Base-by-base conservation (phyloP, 2,888 invertebrate genomes). In the Mythimna loreyi region DNA sequence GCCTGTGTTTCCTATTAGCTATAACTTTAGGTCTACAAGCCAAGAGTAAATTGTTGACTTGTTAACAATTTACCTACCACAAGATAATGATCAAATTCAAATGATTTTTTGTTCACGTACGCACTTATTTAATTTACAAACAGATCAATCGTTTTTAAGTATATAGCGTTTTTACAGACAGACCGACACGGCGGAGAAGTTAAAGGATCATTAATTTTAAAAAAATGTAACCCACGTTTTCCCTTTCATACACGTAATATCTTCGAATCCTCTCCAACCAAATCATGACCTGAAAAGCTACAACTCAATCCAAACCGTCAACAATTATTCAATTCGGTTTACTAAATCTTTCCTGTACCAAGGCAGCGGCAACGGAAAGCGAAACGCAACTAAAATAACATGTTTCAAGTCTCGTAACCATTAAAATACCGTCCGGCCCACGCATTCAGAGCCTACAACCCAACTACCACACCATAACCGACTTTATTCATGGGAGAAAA, bases 401-500 rank as follows among this genome's bases (percentile, higher is more conserved):
- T 84, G 83, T 80, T 83, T 66, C 76, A 79, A 75, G 81, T 81
- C 88, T 82, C 84, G 87, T 81, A 85, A 81, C 89, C 87, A 92
- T 92, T 92, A 92, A 92, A 90, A 92, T 92, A 91, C 91, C 92
- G 82, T 75, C 40, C 81, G 75, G 65, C 87, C 89, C 86, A 90
- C 90, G 90, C 89, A 83, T 81, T 75, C 71, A 60, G 66, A 83
- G 72, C 83, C 79, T 77, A 78, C 69, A 60, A 66, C 57, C 43
- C 33, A 50, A 33, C 25, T 28, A 65, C 65, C 85, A 80, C 66
- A 68, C 83, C 62, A 84, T 88, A 86, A 85, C 80, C 76, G 69
- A 81, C 83, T 83, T 85, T 91, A 86, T 84, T 65, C 60, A 61
- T 25, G 65, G 55, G 62, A 47, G n/a, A n/a, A 78, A 81, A 72